Percentiles rank a stretch among this genome's conserved stretches.
These are phyloP conservation scores for Spodoptera litura DNA, from an alignment of 1,140 invertebrate genomes.

Conservation along the genomic window DNA sequence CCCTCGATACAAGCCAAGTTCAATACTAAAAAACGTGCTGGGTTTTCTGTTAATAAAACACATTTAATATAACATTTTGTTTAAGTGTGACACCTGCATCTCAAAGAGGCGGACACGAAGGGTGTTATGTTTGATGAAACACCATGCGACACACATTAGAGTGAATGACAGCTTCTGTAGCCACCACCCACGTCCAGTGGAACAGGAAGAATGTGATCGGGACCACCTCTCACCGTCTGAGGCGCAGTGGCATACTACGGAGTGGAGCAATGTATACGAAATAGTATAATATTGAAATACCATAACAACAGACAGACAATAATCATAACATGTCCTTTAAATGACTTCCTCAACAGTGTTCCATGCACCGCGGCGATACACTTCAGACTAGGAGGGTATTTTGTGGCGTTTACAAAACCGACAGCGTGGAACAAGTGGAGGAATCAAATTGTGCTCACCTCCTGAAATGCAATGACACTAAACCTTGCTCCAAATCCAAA, in stretches of 20 bases:
- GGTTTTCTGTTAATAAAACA: no score
- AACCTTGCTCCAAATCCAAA: slow-evolving; percentile 89
- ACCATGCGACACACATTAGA: slow-evolving; percentile 86
- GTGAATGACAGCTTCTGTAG: slow-evolving; percentile 90
- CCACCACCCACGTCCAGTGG: slow-evolving; percentile 87
- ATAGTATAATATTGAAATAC: no score
- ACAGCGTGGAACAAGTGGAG: slow-evolving; percentile 89
- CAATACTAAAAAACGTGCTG: no score
- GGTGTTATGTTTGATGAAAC: slow-evolving; percentile 91
- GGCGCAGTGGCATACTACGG: slow-evolving; percentile 94
- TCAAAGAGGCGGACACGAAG: slow-evolving; percentile 91
- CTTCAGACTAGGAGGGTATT: slow-evolving; percentile 94
- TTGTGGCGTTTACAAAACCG: slow-evolving; percentile 91
- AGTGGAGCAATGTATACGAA: slow-evolving; percentile 91
- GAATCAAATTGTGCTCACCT: slow-evolving; percentile 90
- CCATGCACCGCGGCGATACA: slow-evolving; percentile 93
- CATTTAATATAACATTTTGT: slow-evolving; percentile 1
- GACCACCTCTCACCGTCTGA: slow-evolving; percentile 87
- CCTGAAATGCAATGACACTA: slow-evolving; percentile 89
- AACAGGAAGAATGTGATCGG: slow-evolving; percentile 87
- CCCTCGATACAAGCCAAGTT: no score
- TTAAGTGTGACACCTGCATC: slow-evolving; percentile 91
- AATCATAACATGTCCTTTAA: not conserved
- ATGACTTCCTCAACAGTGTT: slow-evolving; percentile 88
- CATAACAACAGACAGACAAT: no score